Evolutionary conservation across 2,797 vertebrate species (phyloP), one percentile per base, ranked within the genome.

Genomic region (Australoheros facetus): DNA sequence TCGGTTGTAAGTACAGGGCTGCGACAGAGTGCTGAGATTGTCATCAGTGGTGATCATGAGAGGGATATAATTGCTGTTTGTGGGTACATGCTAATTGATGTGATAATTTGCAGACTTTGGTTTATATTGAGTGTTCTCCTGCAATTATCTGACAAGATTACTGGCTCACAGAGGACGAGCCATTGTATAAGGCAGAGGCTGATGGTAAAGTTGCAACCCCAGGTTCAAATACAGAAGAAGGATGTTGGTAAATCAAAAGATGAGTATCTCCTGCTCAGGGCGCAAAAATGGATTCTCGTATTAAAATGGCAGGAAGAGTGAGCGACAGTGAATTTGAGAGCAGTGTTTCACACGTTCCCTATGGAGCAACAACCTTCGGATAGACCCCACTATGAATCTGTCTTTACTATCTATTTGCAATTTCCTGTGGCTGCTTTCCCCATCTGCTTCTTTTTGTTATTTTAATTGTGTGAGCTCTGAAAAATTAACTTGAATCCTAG

Each of bases 81-180:
- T 83, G 79, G 64, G 73, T 66, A 57, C 75, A 78, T 7, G 4
- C 23, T 91, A 91, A 92, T 91, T 87, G 76, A 78, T 74, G 57
- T 51, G 77, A 89, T 85, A 80, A 88, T 79, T 77, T 74, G 57
- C 77, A 87, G 83, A 77, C 42, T 59, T 64, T 76, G 23, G 8
- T 81, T 83, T 87, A 76, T 76, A 70, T 42, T 0, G 45, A 58
- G 55, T 11, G 8, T 71, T 86, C 66, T 45, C 60, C 77, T 79
- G 73, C 73, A 85, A 86, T 91, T 91, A 90, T 90, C 77, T 86
- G 88, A 79, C 66, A 85, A 83, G 55, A 86, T 87, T 70, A 45
- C 53, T 7, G 34, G 32, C 32, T 87, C 23, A 4, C 14, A 80
- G 51, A 79, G 26, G 19, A 71, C 56, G 69, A 71, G 72, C 75